Conservation (phyloP, 2,797 vertebrate species). For the Botia almorhae region DNA sequence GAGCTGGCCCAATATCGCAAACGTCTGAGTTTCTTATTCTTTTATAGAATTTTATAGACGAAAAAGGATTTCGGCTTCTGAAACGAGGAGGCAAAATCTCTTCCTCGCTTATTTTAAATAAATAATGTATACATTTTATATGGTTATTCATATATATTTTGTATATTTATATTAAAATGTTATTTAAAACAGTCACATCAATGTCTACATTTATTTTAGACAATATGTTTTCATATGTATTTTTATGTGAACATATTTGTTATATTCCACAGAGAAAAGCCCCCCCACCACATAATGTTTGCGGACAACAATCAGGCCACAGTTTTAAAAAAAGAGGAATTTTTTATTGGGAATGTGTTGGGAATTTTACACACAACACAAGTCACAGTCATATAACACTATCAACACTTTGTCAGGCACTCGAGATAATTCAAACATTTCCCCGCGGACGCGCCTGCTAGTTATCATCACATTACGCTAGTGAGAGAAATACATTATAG, state of each 20-base stretch:
- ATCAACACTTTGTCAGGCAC: constrained; percentile 40
- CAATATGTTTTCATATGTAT: not conserved
- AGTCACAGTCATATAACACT: constrained; percentile 26
- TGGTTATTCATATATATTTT: no score
- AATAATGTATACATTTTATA: no score
- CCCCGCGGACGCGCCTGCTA: constrained; percentile 25
- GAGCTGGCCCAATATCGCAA: not conserved
- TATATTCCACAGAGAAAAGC: not conserved
- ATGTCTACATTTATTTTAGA: no score
- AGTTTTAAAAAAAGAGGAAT: constrained; percentile 5
- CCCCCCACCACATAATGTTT: not conserved
- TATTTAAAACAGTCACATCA: no score
- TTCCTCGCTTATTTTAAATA: no score
- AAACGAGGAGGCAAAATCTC: not conserved
- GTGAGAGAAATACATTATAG: constrained; percentile 43
- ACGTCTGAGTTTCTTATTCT: not conserved
- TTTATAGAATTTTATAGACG: no score
- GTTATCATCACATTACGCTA: constrained; percentile 46
- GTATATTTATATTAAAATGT: no score
- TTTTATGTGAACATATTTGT: not conserved
- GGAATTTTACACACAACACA: constrained; percentile 26
- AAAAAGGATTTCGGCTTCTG: not conserved
- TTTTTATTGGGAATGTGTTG: constrained; percentile 14
- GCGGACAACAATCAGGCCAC: not conserved
- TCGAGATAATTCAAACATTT: constrained; percentile 38